These are phyloP conservation scores for Patella depressa DNA, from an alignment of 2,888 invertebrate genomes.

Conservation along the genomic window DNA sequence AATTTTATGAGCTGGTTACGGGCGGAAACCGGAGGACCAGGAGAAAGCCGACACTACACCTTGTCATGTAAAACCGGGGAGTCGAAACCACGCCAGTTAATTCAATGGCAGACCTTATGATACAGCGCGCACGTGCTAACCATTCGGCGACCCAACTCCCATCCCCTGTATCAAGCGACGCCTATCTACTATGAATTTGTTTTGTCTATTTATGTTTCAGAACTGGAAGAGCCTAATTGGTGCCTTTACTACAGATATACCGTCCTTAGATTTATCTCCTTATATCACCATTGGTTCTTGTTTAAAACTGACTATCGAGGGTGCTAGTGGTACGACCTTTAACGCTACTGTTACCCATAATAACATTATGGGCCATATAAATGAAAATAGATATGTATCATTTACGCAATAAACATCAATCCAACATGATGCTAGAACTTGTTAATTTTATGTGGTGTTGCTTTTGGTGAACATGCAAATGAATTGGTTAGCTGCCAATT, in stretches of 20 bases:
- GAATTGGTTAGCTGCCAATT: too few relatives aligned
- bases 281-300: slow-evolving; percentile 30
- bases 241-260: slow-evolving; percentile 20
- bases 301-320: slow-evolving; percentile 14
- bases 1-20: too few relatives aligned
- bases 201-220: slow-evolving; percentile 22
- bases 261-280: slow-evolving; percentile 25
- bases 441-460: too few relatives aligned
- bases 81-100: too few relatives aligned
- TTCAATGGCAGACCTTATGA: too few relatives aligned
- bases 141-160: not conserved
- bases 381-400: slow-evolving; percentile 27
- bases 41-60: too few relatives aligned
- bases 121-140: not conserved
- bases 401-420: slow-evolving; percentile 15
- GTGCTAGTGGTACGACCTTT: slow-evolving; percentile 18
- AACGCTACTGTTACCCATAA: slow-evolving; percentile 12
- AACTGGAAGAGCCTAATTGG: slow-evolving; percentile 23
- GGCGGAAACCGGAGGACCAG: too few relatives aligned
- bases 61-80: too few relatives aligned
- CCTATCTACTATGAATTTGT: not conserved
- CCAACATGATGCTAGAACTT: too few relatives aligned
- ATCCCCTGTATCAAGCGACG: not conserved
- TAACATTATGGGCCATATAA: slow-evolving; percentile 24
- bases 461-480: too few relatives aligned